Conservation (phyloP, 2,797 vertebrate genomes). For the Hozukius guyotensis region DNA sequence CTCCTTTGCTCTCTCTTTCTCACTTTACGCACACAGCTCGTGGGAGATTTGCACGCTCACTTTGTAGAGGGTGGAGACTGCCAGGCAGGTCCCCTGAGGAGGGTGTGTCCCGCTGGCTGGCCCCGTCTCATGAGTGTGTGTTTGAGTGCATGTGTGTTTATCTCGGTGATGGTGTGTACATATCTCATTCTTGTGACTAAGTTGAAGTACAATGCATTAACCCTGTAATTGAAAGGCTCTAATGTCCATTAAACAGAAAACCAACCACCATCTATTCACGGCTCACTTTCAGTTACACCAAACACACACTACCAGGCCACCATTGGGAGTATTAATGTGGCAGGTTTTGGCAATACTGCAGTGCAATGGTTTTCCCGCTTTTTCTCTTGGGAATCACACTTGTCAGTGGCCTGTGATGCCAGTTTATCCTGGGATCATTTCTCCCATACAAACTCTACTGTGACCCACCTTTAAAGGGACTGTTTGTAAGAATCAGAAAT, state of each 20-base stretch:
- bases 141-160: conserved; percentile 31
- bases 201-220: conserved; percentile 26
- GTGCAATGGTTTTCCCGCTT: background rate
- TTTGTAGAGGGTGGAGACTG: conserved; percentile 74
- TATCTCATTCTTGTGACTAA: conserved; percentile 17
- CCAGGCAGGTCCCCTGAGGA: conserved; percentile 71
- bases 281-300: conserved; percentile 10
- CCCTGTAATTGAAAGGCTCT: conserved; percentile 43
- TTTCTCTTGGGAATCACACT: conserved; percentile 4
- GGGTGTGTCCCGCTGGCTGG: conserved; percentile 66
- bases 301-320: conserved; percentile 1
- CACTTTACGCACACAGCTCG: conserved; percentile 4
- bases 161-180: conserved; percentile 20
- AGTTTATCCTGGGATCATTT: background rate
- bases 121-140: conserved; percentile 51
- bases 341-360: background rate
- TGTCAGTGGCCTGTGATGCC: background rate
- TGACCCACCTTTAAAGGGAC: background rate
- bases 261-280: background rate
- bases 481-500: too few species aligned
- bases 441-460: background rate
- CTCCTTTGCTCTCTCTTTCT: conserved; percentile 38
- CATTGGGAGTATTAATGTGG: conserved; percentile 2
- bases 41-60: conserved; percentile 64
- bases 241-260: conserved; percentile 8